A percentile compares a stretch with the other conserved stretches of the same genome.
phyloP scores from a whole-genome alignment of 2,888 invertebrate genomes.

The Limnephilus lunatus region DNA sequence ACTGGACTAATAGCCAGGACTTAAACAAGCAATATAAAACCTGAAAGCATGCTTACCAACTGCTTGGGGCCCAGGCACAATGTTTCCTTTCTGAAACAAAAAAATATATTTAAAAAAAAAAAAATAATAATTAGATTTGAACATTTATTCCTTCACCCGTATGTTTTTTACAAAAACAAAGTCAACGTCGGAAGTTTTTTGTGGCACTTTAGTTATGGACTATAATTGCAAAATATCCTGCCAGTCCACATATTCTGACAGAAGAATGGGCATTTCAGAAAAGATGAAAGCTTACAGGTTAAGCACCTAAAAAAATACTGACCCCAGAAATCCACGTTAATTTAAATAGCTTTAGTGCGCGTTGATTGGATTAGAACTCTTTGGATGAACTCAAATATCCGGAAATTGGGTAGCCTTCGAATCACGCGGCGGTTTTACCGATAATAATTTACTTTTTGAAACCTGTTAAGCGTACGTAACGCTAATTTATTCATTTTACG shows the following conservation, averaged over 20 bases:
- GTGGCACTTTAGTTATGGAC: too few relatives aligned
- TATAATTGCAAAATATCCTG: neutral
- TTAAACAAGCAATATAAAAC: too few relatives aligned
- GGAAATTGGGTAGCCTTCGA: neutral
- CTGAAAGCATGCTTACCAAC: too few relatives aligned
- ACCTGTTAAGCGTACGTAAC: neutral
- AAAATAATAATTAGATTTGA: too few relatives aligned
- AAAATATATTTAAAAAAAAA: too few relatives aligned
- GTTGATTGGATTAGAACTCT: neutral
- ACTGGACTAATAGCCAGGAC: too few relatives aligned
- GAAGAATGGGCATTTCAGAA: neutral
- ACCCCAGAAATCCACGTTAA: neutral
- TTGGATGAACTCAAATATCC: neutral
- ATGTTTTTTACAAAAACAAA: too few relatives aligned
- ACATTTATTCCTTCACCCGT: too few relatives aligned
- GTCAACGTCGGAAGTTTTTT: too few relatives aligned
- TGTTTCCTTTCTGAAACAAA: too few relatives aligned
- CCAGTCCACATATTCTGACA: neutral
- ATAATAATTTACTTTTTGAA: neutral
- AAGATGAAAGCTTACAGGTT: neutral
- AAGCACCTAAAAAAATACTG: neutral
- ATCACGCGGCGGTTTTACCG: neutral
- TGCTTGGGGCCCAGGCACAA: too few relatives aligned
- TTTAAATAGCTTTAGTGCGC: neutral
- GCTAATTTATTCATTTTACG: neutral